These are phyloP conservation scores for Asobara japonica DNA, from an alignment of 1,140 invertebrate genomes.

Conservation along the genomic window DNA sequence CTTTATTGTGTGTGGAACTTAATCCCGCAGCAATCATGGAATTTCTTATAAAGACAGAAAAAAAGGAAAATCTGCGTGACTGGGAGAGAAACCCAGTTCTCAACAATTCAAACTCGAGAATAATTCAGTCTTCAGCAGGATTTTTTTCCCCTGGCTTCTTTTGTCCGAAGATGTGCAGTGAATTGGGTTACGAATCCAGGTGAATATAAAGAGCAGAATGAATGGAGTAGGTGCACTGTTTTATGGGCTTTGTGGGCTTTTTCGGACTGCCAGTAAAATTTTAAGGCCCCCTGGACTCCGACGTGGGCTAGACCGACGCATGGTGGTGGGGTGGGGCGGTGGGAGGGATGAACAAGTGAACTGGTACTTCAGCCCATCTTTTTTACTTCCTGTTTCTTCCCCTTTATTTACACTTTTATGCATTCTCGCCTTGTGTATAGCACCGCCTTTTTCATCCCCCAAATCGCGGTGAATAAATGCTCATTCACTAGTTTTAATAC, in stretches of 20 bases:
- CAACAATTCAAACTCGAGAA: not conserved
- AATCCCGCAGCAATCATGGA: not conserved
- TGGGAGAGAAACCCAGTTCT: not conserved
- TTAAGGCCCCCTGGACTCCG: not conserved
- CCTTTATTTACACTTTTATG: not conserved
- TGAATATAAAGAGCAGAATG: not conserved
- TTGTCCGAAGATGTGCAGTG: slow-evolving; percentile 4
- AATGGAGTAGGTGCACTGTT: not conserved
- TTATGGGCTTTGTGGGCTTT: not conserved
- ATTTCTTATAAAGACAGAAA: not conserved
- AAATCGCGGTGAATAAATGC: not conserved
- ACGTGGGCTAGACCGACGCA: not conserved
- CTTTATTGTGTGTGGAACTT: too few relatives aligned
- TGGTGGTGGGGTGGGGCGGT: too few relatives aligned
- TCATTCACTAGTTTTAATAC: not conserved
- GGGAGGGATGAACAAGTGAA: not conserved
- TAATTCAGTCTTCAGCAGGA: not conserved
- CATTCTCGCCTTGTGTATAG: not conserved
- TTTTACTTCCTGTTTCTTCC: not conserved
- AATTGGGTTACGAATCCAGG: not conserved
- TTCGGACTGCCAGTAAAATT: not conserved
- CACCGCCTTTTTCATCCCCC: not conserved
- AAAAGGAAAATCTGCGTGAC: not conserved
- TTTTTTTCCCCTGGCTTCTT: not conserved
- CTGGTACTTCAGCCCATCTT: not conserved